These are phyloP conservation scores for Zaprionus ornatus DNA, from an alignment of 1,140 invertebrate genomes.

Conservation along the genomic window DNA sequence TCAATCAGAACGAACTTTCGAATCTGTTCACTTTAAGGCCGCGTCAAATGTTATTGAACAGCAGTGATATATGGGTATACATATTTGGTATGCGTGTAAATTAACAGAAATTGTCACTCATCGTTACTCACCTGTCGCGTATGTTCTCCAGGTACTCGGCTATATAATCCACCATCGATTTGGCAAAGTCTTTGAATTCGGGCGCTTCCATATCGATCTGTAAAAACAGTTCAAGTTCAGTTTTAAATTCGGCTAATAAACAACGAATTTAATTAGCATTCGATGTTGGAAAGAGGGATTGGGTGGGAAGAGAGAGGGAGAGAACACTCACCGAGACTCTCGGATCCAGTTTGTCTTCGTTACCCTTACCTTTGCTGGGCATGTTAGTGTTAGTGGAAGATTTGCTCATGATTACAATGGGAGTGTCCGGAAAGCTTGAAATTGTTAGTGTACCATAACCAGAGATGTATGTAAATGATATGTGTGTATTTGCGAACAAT, in stretches of 20 bases:
- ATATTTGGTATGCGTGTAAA: constrained; percentile 50
- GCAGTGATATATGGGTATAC: constrained; percentile 30
- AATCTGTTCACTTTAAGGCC: constrained; percentile 57
- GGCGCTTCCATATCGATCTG: constrained; percentile 89
- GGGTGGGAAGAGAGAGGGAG: not conserved
- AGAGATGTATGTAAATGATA: not conserved
- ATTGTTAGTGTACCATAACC: not conserved
- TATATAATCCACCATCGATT: constrained; percentile 92
- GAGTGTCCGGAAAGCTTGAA: constrained; percentile 4
- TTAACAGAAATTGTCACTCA: constrained; percentile 46
- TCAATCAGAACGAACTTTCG: constrained; percentile 70
- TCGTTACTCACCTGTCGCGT: constrained; percentile 88
- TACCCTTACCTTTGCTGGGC: constrained; percentile 50
- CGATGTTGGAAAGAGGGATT: constrained; percentile 1
- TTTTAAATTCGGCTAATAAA: not conserved
- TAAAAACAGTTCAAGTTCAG: constrained; percentile 10
- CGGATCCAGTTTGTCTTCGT: constrained; percentile 73
- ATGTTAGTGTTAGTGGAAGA: constrained; percentile 44
- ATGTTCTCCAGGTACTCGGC: constrained; percentile 93
- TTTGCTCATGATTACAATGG: constrained; percentile 52
- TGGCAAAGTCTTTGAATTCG: constrained; percentile 91
- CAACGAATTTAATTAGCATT: constrained; percentile 22
- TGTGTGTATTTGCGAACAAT: not conserved
- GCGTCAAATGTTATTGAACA: constrained; percentile 38
- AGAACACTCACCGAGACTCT: constrained; percentile 71